Base-by-base conservation (phyloP, 2,113 vertebrate species). In the Heliornis fulica region DNA sequence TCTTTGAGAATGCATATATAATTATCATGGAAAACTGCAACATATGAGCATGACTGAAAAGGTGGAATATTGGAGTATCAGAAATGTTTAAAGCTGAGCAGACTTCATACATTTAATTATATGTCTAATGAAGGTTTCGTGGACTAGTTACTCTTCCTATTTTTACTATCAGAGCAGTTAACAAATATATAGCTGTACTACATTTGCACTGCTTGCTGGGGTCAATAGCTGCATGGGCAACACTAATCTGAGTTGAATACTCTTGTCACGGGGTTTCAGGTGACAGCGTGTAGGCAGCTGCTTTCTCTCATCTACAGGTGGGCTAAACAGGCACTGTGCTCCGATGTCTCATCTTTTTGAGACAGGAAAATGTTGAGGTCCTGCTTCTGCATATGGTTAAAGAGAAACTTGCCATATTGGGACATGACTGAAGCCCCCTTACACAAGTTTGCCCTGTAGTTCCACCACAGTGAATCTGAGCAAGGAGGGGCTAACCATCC, bases 151-250 rank as follows among this genome's bases (percentile, higher is more conserved):
- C 29, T 65, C 40, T 51, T 45, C 40, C 25, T 65, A 19, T 8
- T 21, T 54, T 72, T 57, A 11, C 26, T 72, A 16, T 21, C 7
- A 68, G 45, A 64, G 50, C 8, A 32, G 13, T n/a, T 38, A 28
- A n/a, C 4, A 51, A 64, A 29, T 9, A 4, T 3, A 5, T 3
- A 19, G 10, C 11, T 66, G 21, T 51, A 28, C 25, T 65, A 0
- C 38, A 36, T 60, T 85, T 79, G 34, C 31, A 9, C 15, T 28
- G 17, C 43, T 50, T 71, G 4, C 48, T 74, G 80, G 41, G 25
- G 15, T 61, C 32, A 54, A 6, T 4, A 40, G 13, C 17, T 41
- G 13, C n/a, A 32, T 50, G 36, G 31, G 26, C 29, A 41, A 1
- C 56, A 7, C 22, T 15, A 9, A n/a, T 21, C 12, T 61, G 19